phyloP scores from a whole-genome alignment of 2,888 invertebrate species.

The Macrosiphum euphorbiae region DNA sequence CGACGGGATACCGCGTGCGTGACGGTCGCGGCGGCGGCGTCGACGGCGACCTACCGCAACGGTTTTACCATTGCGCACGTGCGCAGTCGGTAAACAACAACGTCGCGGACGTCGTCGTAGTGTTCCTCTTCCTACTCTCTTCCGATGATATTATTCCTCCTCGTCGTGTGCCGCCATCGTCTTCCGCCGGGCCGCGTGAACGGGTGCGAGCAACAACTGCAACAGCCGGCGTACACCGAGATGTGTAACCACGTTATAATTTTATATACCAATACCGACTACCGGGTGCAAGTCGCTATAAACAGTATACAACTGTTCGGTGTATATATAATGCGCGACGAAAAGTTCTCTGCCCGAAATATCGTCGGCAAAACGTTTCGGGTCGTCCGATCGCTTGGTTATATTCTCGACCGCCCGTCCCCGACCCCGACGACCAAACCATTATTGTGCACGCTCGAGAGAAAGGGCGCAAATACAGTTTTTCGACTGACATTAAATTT shows the following conservation, averaged over 20 bases:
- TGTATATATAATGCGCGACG: neutral
- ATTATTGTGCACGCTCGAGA: neutral
- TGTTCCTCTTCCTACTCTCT: neutral
- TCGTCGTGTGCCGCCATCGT: neutral
- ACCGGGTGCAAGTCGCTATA: neutral
- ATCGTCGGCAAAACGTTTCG: neutral
- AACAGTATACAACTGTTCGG: neutral
- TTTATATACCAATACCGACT: neutral
- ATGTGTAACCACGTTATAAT: too few species aligned
- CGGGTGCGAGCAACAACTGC: neutral
- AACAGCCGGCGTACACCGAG: neutral
- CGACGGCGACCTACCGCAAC: slow-evolving; percentile 44
- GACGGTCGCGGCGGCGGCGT: slow-evolving; percentile 77
- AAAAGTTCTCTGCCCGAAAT: neutral
- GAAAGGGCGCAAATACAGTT: neutral
- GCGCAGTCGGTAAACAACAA: slow-evolving; percentile 9
- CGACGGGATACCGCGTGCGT: slow-evolving; percentile 86
- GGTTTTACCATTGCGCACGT: slow-evolving; percentile 49
- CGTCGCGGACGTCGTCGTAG: slow-evolving; percentile 6
- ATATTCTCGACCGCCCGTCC: too few species aligned
- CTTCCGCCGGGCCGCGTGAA: neutral
- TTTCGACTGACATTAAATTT: neutral
- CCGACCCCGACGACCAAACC: neutral
- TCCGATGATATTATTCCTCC: neutral
- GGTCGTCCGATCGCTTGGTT: neutral